Evolutionary conservation across 53 echinoderm and acorn worm genomes (phyloP), one percentile per base, ranked within the genome.

Genomic region (Echinometra lucunter): DNA sequence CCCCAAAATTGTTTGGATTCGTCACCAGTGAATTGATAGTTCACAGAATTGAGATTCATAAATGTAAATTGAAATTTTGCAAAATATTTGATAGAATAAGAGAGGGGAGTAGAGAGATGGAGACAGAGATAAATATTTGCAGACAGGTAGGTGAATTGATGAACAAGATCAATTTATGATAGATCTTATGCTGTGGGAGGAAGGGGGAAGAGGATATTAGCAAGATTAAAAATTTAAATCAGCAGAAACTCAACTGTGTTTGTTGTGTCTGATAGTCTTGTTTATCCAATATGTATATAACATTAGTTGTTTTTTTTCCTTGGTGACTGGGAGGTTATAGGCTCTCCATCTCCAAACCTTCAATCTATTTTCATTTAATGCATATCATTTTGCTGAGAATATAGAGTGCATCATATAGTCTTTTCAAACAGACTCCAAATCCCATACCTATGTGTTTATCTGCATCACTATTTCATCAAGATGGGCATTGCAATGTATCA

Each of bases 311-410:
- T 85, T 57, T 37, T 16, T n/a, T 13, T 74, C 9, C 30, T 12
- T 6, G 56, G 6, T 60, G 44, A 91, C 37, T 91, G 92, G 89
- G 89, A 89, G 89, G 58, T 13, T 58, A 40, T 1, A 32, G 88
- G 88, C 34, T 2, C 55, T 30, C 3, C 56, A 89, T 37, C 89
- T 58, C 21, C 6, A 89, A 58, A 89, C 18, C 89, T 35, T 37
- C 37, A 89, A 89, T 89, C 88, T 32, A 55, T 57, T 82, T 55
- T 45, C 88, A 88, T 88, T 88, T 88, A 16, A 28, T 53, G 88
- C 34, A 49, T 55, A 38, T 58, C 40, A 38, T 60, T 40, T 37
- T 8, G 11, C 37, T 37, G n/a, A 38, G 11, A 34, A 34, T 89
- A 40, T 89, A 37, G 35, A 53, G 88, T 9, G 25, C 15, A 56